Base-by-base conservation (phyloP, 2,888 invertebrate genomes). In the Folsomia manolachei region DNA sequence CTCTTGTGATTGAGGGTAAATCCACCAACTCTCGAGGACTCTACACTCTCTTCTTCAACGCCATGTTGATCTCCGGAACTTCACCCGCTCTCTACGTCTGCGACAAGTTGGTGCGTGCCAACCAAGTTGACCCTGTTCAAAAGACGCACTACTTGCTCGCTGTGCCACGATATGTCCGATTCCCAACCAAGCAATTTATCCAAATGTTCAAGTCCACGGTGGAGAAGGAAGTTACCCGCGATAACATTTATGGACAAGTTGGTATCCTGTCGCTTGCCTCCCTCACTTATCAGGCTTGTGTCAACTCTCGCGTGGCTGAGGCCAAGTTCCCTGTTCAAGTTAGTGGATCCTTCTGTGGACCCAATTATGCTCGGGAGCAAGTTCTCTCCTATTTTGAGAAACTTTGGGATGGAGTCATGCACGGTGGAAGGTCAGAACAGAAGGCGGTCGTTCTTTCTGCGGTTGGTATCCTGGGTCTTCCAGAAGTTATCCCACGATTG, bases 1-100 rank as follows among this genome's bases (percentile, higher is more conserved):
- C 24, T 7, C 9, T 66, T 52, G 7, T 23, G 14, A 23, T 21
- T 19, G 66, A 66, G 51, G 66, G 52, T 14, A 39, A 23, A 11
- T 51, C 21, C 52, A 66, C 66, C 66, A 66, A 52, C 66, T 21
- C 21, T 21, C 66, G 66, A 14, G 66, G 66, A 51, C 24, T 66
- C 1, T 2, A 19, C 52, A 66, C 66, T 51, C 24, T 66, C 26
- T 52, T 19, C 66, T 66, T 21, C 66, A 52, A 52, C 52, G 51
- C 66, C 52, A 21, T 66, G 2, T 24, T 66, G 21, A 66, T 66
- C 52, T 7, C 66, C 25, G 66, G 66, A 52, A 66, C 66, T 23
- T 11, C 19, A 39, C 52, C 66, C 1, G 27, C 66, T 27, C 66
- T 66, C 52, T 7, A 21, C 7, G 51, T 39, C n/a, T 19, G 21